Evolutionary conservation across 2,113 vertebrate genomes (phyloP).

Genomic region (Lipotes vexillifer): DNA sequence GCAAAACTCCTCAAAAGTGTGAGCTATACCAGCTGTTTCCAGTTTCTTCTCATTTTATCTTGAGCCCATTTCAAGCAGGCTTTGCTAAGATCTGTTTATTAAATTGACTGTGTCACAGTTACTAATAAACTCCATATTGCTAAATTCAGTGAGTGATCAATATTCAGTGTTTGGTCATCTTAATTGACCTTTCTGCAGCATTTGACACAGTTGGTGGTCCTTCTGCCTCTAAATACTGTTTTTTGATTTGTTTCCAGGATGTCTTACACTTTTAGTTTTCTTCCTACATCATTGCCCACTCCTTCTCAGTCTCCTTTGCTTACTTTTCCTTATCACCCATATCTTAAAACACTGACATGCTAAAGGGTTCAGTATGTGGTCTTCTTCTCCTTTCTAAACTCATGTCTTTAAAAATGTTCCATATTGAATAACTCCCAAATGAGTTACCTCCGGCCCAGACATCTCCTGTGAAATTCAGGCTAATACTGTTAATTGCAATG

Average conservation of each 20-base stretch:
- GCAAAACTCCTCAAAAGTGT: background rate
- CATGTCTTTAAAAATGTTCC: background rate
- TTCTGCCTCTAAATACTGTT: background rate
- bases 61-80: background rate
- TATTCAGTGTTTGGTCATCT: background rate
- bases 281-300: background rate
- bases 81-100: background rate
- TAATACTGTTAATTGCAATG: background rate
- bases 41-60: background rate
- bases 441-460: background rate
- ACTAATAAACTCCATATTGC: background rate
- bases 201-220: background rate
- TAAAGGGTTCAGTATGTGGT: background rate
- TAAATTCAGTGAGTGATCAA: background rate
- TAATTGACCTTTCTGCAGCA: background rate
- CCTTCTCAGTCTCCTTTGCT: background rate
- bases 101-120: background rate
- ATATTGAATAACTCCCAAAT: background rate
- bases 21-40: background rate
- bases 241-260: background rate
- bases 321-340: background rate
- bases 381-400: background rate
- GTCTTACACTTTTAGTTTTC: background rate
- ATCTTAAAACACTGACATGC: background rate
- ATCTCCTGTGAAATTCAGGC: background rate